phyloP scores from a whole-genome alignment of 1,140 invertebrate genomes.

The Glossosoma conforme region DNA sequence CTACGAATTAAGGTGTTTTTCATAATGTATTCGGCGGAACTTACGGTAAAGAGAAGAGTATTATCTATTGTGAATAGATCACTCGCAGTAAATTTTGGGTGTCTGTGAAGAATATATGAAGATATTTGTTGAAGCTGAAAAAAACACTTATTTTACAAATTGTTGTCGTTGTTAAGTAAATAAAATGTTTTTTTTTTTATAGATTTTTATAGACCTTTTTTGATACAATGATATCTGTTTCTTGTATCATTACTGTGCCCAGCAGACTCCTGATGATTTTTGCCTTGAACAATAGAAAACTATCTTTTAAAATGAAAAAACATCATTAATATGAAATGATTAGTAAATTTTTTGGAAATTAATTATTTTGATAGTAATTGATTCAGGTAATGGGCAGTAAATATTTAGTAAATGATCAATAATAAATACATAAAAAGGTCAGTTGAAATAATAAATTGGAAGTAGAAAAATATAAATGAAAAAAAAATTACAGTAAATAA shows the following conservation, averaged over 20 bases:
- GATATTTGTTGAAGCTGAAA: conserved; percentile 14
- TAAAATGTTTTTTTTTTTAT: no score
- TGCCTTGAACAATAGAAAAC: conserved; percentile 1
- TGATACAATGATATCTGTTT: conserved; percentile 7
- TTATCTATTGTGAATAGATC: conserved; percentile 5
- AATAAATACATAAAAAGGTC: no score
- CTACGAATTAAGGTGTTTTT: no score
- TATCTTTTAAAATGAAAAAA: neutral
- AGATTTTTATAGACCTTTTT: neutral
- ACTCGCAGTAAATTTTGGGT: conserved; percentile 9
- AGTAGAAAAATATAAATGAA: neutral
- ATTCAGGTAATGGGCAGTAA: no score
- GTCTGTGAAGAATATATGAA: conserved; percentile 3
- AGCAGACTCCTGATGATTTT: conserved; percentile 8
- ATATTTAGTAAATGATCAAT: no score
- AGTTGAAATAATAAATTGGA: no score
- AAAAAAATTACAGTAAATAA: neutral
- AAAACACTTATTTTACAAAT: neutral
- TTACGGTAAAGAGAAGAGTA: no score
- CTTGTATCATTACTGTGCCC: conserved; percentile 12
- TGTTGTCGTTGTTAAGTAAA: neutral
- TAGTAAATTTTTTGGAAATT: neutral
- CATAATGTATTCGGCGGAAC: no score
- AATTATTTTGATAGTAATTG: neutral
- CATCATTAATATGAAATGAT: neutral